Evolutionary conservation across 2,888 invertebrate species (phyloP).

Genomic region (Luffia ferchaultella): DNA sequence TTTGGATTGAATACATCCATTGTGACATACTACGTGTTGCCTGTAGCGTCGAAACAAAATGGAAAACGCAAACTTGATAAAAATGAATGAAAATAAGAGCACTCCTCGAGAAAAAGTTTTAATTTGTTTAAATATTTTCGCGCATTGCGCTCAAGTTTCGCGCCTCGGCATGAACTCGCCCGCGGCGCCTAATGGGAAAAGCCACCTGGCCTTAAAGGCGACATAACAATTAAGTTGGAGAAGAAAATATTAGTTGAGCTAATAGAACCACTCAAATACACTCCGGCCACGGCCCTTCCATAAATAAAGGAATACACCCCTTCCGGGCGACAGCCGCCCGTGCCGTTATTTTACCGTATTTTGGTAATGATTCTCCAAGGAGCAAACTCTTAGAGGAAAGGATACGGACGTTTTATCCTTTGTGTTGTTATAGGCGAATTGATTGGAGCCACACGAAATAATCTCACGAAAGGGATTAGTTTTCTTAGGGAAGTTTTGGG

Average conservation of each 20-base stretch:
- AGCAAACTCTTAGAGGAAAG: slow-evolving; percentile 29
- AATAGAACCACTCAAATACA: slow-evolving; percentile 58
- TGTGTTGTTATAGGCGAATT: slow-evolving; percentile 52
- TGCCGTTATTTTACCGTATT: slow-evolving; percentile 51
- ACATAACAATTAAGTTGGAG: slow-evolving; percentile 61
- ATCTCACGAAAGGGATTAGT: slow-evolving; percentile 47
- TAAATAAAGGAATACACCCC: slow-evolving; percentile 48
- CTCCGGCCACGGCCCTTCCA: slow-evolving; percentile 43
- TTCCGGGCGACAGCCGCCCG: slow-evolving; percentile 32
- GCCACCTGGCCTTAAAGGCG: slow-evolving; percentile 60
- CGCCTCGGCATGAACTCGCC: slow-evolving; percentile 43
- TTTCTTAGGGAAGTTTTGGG: slow-evolving; percentile 37
- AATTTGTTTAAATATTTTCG: slow-evolving; percentile 63
- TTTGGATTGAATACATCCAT: too few species aligned
- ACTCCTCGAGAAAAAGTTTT: slow-evolving; percentile 51
- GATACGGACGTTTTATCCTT: slow-evolving; percentile 25
- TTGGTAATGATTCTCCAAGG: slow-evolving; percentile 50
- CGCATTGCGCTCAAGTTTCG: slow-evolving; percentile 43
- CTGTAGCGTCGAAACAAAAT: too few species aligned
- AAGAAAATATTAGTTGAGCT: slow-evolving; percentile 62
- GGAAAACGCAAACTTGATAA: slow-evolving; percentile 23
- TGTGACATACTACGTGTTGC: too few species aligned
- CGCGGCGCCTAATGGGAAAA: slow-evolving; percentile 51
- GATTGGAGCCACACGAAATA: slow-evolving; percentile 49
- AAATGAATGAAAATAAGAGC: slow-evolving; percentile 41